A percentile compares a stretch with the other conserved stretches of the same genome.
Evolutionary conservation across 2,797 vertebrate genomes (phyloP).

Genomic region (Chrosomus eos): DNA sequence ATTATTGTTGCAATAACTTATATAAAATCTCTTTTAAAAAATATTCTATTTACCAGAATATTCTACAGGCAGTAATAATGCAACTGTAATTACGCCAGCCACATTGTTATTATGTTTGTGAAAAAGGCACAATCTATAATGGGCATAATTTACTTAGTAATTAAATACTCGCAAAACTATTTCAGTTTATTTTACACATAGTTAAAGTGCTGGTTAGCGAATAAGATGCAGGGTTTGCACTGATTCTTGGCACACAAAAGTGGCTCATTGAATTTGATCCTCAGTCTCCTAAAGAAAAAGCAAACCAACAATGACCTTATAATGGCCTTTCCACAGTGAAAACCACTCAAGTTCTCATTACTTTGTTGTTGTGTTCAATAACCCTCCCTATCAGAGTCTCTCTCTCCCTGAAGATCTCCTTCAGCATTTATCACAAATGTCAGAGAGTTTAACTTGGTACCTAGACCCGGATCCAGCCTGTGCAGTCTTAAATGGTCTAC

Average conservation of each 20-base stretch:
- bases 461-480: slow-evolving; percentile 3
- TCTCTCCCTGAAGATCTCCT: slow-evolving; percentile 41
- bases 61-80: too few relatives aligned
- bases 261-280: slow-evolving; percentile 23
- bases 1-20: not conserved
- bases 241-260: not conserved
- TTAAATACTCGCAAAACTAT: not conserved
- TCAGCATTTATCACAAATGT: slow-evolving; percentile 57
- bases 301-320: slow-evolving; percentile 34
- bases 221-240: not conserved
- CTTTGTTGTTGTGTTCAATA: slow-evolving; percentile 43
- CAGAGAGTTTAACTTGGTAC: slow-evolving; percentile 39
- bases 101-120: not conserved
- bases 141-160: not conserved
- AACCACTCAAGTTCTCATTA: slow-evolving; percentile 42
- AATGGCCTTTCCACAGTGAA: slow-evolving; percentile 26
- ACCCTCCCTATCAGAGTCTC: slow-evolving; percentile 15
- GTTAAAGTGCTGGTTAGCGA: not conserved
- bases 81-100: not conserved
- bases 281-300: not conserved
- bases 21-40: not conserved
- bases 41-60: not conserved
- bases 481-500: slow-evolving; percentile 41
- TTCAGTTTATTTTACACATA: not conserved
- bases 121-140: not conserved